Base-by-base conservation (phyloP, 2,113 vertebrate genomes). In the Calypte anna region DNA sequence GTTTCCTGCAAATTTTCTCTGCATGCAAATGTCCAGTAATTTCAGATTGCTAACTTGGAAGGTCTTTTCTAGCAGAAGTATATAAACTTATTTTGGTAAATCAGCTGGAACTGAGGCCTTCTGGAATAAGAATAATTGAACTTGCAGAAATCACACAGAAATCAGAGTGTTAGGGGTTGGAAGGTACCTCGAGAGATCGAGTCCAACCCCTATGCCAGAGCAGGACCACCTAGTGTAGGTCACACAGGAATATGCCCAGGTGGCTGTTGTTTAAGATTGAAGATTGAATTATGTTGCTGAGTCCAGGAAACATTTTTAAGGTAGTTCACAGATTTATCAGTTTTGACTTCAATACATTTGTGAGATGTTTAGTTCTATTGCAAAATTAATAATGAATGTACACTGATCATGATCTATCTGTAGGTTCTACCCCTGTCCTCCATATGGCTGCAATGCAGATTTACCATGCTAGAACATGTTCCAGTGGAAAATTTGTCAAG, bases 91-190 rank as follows among this genome's bases (percentile, higher is more conserved):
- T 63, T 90, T 53, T 74, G 33, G 4, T 68, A 54, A 61, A 24
- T 68, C 12, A 61, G 4, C 46, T 80, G 58, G n/a, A 80, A 31
- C 25, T 15, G 12, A 72, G 64, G 44, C 33, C 25, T 51, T 31
- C 57, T 40, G 40, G 40, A 40, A 40, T 12, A 40, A n/a, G 40
- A 59, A 10, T 2, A 80, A 23, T 24, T 94, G 31, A 12, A 40
- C 2, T 54, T 66, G 4, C 0, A 0, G 40, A 40, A 40, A 40
- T 40, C 40, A 40, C 40, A 40, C 40, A 40, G 40, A 40, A 40
- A 40, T 53, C 40, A 40, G 40, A 40, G 40, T 40, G 40, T 40
- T 40, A 40, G 40, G 40, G 40, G 40, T 40, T 40, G 46, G 46
- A 46, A 46, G 14, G 46, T 16, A 46, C 46, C 15, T 46, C 46